Evolutionary conservation across 2,113 vertebrate genomes (phyloP).

Genomic region (Suricata suricatta): DNA sequence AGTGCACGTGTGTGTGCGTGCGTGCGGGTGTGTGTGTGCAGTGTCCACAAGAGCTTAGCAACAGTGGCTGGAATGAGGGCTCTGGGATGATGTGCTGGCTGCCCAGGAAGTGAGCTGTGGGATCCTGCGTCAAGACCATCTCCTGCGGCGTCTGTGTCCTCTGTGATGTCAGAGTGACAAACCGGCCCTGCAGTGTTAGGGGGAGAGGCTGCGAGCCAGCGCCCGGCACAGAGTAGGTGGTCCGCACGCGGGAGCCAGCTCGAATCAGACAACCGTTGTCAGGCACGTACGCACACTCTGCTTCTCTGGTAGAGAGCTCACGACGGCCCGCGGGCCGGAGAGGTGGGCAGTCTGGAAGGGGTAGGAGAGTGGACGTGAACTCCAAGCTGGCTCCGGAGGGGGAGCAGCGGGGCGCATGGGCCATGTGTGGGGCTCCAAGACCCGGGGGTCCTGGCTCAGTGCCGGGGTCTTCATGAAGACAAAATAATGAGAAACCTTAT

Average conservation of each 20-base stretch:
- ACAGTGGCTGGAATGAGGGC: background rate
- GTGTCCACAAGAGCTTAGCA: background rate
- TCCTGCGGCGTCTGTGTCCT: background rate
- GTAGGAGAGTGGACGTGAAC: no score
- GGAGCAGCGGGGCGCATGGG: no score
- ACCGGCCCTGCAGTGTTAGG: background rate
- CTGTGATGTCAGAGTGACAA: background rate
- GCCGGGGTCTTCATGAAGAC: background rate
- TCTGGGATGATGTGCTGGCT: background rate
- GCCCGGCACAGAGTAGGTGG: background rate
- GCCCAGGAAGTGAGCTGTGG: background rate
- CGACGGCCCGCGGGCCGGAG: background rate
- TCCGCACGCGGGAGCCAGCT: background rate
- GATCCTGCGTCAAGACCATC: background rate
- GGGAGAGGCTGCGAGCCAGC: no score
- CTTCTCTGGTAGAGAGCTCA: background rate
- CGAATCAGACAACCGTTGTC: background rate
- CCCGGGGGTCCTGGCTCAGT: background rate
- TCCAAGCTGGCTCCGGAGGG: background rate
- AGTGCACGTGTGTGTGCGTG: no score
- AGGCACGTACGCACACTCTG: rapidly evolving
- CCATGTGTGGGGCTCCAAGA: rapidly evolving
- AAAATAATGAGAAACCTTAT: background rate
- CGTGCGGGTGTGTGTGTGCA: background rate
- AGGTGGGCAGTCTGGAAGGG: background rate